phyloP scores from a whole-genome alignment of 2,113 vertebrate species.

The Etheostoma spectabile region DNA sequence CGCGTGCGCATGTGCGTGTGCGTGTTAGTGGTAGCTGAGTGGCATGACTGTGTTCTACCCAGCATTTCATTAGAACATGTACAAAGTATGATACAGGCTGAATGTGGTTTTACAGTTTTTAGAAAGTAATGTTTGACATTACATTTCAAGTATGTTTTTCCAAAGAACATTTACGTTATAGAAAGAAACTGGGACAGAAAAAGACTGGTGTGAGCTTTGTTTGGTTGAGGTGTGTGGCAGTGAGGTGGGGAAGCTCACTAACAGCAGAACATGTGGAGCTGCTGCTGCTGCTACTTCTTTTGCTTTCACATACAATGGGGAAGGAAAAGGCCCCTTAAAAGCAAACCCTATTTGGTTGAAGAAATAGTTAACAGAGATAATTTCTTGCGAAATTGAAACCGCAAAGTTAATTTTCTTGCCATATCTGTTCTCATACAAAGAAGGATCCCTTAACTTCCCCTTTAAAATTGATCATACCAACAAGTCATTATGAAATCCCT shows the following conservation, averaged over 20 bases:
- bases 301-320: not conserved
- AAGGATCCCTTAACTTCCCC: not conserved
- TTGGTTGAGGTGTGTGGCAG: not conserved
- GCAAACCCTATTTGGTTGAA: not conserved
- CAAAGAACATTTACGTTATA: not conserved
- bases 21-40: constrained; percentile 26
- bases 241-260: not conserved
- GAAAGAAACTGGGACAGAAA: not conserved
- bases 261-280: not conserved
- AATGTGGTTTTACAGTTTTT: not conserved
- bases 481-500: constrained; percentile 41
- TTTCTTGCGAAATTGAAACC: not conserved
- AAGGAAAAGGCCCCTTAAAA: not conserved
- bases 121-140: not conserved
- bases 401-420: constrained; percentile 13
- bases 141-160: not conserved
- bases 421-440: not conserved
- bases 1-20: constrained; percentile 39
- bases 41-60: constrained; percentile 33
- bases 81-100: not conserved
- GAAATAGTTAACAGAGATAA: not conserved
- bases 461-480: constrained; percentile 45
- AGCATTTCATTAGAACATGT: constrained; percentile 11
- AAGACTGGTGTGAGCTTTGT: not conserved
- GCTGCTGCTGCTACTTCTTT: not conserved